Evolutionary conservation across 2,888 invertebrate species (phyloP).

Genomic region (Eustalomyia histrio): DNA sequence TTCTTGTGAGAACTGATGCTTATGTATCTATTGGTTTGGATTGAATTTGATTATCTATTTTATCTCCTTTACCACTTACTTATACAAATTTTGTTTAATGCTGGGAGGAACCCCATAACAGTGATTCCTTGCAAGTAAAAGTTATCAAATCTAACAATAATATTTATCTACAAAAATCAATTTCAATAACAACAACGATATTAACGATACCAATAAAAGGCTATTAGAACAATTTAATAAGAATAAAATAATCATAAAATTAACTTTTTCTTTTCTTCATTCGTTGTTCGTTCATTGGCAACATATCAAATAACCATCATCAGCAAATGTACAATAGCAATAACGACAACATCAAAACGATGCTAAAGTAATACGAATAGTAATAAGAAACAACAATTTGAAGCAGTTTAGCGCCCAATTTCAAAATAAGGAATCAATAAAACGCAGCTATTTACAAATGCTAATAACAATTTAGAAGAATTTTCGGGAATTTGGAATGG

Average conservation of each 20-base stretch:
- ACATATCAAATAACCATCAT: slow-evolving; percentile 37
- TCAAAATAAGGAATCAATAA: slow-evolving; percentile 56
- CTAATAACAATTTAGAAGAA: slow-evolving; percentile 55
- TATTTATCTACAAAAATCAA: slow-evolving; percentile 8
- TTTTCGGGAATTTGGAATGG: not conserved
- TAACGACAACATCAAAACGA: slow-evolving; percentile 30
- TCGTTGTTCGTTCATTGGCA: slow-evolving; percentile 47
- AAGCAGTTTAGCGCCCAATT: slow-evolving; percentile 60
- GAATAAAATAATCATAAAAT: slow-evolving; percentile 60
- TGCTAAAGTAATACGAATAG: slow-evolving; percentile 36
- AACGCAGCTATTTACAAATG: slow-evolving; percentile 57
- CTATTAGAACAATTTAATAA: slow-evolving; percentile 59
- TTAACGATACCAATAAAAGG: slow-evolving; percentile 58
- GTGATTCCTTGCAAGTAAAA: too few species aligned
- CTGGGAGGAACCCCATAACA: too few species aligned
- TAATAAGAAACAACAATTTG: slow-evolving; percentile 35
- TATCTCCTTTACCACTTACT: too few species aligned
- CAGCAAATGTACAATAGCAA: slow-evolving; percentile 33
- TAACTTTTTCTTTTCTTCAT: slow-evolving; percentile 20
- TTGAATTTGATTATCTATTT: too few species aligned
- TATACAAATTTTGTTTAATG: too few species aligned
- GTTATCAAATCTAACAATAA: not conserved
- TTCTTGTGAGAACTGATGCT: too few species aligned
- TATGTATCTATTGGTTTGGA: too few species aligned
- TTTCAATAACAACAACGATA: slow-evolving; percentile 42